phyloP scores from a whole-genome alignment of 2,797 vertebrate species.

The Melanogrammus aeglefinus region DNA sequence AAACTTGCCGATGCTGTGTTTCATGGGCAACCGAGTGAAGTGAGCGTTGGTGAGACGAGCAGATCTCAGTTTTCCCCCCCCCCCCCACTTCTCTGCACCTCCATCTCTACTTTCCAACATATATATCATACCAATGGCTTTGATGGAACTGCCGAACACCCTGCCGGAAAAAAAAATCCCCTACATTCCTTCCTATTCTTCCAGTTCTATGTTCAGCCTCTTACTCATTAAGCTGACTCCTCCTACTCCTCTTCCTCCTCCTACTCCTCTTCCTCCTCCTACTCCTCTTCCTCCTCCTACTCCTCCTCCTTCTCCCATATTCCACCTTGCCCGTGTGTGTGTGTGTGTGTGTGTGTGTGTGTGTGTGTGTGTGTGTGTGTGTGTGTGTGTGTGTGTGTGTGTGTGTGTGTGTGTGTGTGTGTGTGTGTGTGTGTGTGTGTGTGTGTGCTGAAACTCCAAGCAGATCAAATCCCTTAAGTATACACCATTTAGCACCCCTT shows the following conservation, averaged over 20 bases:
- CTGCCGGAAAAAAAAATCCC: slow-evolving; percentile 46
- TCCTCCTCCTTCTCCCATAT: slow-evolving; percentile 43
- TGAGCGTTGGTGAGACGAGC: not conserved
- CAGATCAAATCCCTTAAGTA: slow-evolving; percentile 60
- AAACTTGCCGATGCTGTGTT: not conserved
- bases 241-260: slow-evolving; percentile 17
- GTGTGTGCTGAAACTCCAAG: slow-evolving; percentile 50
- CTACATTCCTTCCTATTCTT: slow-evolving; percentile 60
- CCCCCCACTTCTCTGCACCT: slow-evolving; percentile 38
- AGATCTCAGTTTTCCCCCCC: slow-evolving; percentile 14
- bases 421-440: no score
- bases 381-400: no score
- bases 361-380: no score
- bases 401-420: no score
- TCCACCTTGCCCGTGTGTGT: slow-evolving; percentile 50
- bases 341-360: no score
- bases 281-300: not conserved
- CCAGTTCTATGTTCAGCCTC: slow-evolving; percentile 44
- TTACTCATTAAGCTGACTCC: slow-evolving; percentile 46
- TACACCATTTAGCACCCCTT: slow-evolving; percentile 44
- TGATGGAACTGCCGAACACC: not conserved
- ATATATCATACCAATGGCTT: slow-evolving; percentile 40
- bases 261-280: slow-evolving; percentile 40
- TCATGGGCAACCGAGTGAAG: slow-evolving; percentile 20
- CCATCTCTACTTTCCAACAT: slow-evolving; percentile 40